Conservation (phyloP, 2,888 invertebrate species). For the Drosophila incognita region DNA sequence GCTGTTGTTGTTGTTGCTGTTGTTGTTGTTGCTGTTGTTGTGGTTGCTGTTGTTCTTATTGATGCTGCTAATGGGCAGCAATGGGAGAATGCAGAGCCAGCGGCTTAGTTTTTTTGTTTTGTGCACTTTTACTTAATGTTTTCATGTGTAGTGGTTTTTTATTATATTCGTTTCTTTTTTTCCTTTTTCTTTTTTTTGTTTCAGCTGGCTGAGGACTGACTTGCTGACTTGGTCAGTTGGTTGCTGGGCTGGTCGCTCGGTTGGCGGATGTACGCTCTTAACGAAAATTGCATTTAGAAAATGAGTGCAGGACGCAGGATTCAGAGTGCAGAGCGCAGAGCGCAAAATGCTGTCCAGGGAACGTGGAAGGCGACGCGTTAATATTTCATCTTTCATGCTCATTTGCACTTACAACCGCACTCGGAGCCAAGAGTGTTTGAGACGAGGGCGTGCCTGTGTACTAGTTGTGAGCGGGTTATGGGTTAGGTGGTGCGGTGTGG, state of each 20-base stretch:
- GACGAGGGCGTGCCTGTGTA: background rate
- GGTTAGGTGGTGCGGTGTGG: background rate
- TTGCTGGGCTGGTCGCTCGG: slow-evolving; percentile 35
- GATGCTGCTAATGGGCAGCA: slow-evolving; percentile 14
- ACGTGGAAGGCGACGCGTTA: slow-evolving; percentile 64
- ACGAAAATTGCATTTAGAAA: slow-evolving; percentile 72
- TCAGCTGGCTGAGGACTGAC: slow-evolving; percentile 19
- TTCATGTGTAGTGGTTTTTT: background rate
- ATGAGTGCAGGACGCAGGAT: slow-evolving; percentile 53
- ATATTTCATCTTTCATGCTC: slow-evolving; percentile 82
- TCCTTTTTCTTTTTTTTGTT: background rate
- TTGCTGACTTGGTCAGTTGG: slow-evolving; percentile 59
- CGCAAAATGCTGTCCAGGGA: slow-evolving; percentile 20
- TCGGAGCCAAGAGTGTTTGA: slow-evolving; percentile 2
- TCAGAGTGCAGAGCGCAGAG: slow-evolving; percentile 15
- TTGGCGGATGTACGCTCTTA: slow-evolving; percentile 68
- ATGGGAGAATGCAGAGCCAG: slow-evolving; percentile 2
- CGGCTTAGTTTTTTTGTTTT: slow-evolving; percentile 9
- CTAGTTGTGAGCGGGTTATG: background rate
- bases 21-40: background rate
- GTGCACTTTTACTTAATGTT: slow-evolving; percentile 12
- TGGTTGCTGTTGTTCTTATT: slow-evolving; percentile 3
- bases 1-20: background rate
- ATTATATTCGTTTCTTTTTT: background rate
- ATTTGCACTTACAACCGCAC: slow-evolving; percentile 71